Evolutionary conservation across 2,888 invertebrate genomes (phyloP).

Genomic region (Alcis repandata): DNA sequence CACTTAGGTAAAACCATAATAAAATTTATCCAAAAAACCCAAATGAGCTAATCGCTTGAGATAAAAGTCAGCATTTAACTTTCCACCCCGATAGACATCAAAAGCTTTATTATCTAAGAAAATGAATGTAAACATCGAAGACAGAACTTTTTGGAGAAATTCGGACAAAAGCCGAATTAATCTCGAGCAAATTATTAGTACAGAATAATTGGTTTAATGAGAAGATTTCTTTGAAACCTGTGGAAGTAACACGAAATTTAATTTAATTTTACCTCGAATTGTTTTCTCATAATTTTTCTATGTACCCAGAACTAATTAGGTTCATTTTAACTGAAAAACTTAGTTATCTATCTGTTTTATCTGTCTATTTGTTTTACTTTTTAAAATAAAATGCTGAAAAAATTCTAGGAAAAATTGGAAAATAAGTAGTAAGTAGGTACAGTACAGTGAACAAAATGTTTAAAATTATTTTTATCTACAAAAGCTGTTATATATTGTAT

Average conservation of each 20-base stretch:
- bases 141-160: constrained; percentile 7
- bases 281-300: not conserved
- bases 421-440: too few relatives aligned
- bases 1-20: not conserved
- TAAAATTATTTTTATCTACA: too few relatives aligned
- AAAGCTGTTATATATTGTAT: too few relatives aligned
- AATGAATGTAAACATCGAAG: constrained; percentile 18
- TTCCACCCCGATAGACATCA: constrained; percentile 11
- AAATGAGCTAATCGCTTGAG: constrained; percentile 9
- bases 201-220: constrained; percentile 14
- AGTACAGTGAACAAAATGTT: too few relatives aligned
- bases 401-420: too few relatives aligned
- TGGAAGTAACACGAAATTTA: not conserved
- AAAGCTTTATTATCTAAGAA: constrained; percentile 13
- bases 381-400: too few relatives aligned
- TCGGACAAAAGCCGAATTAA: constrained; percentile 17
- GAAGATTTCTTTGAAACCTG: not conserved
- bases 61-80: constrained; percentile 17
- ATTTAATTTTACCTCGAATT: not conserved
- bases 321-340: too few relatives aligned
- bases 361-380: too few relatives aligned
- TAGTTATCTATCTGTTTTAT: too few relatives aligned
- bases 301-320: not conserved
- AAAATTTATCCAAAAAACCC: not conserved
- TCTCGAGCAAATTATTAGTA: constrained; percentile 15